Percentiles rank a stretch among this genome's conserved stretches.
Conservation (phyloP, 2,888 invertebrate species). For the Ditula angustiorana region DNA sequence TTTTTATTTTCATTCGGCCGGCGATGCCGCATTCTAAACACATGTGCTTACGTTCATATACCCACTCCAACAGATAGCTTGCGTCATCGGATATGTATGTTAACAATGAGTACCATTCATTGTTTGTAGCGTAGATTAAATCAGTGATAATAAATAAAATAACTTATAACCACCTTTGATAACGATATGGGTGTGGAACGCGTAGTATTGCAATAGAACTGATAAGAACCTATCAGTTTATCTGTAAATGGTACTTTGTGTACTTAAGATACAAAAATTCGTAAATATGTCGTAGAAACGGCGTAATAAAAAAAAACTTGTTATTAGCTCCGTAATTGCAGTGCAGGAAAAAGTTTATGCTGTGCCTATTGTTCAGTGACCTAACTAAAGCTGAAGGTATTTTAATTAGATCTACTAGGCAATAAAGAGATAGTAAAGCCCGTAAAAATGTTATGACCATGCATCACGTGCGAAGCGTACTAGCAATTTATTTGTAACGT, state of each 20-base stretch:
- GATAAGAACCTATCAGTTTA: slow-evolving; percentile 15
- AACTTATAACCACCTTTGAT: slow-evolving; percentile 20
- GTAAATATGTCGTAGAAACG: slow-evolving; percentile 7
- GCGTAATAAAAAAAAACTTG: neutral
- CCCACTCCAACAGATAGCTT: slow-evolving; percentile 8
- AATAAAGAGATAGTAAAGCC: slow-evolving; percentile 26
- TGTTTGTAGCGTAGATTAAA: slow-evolving; percentile 26
- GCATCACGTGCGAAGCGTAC: slow-evolving; percentile 33
- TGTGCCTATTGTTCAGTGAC: neutral
- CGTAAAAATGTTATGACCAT: slow-evolving; percentile 20
- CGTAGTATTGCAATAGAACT: slow-evolving; percentile 10
- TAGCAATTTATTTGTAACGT: slow-evolving; percentile 37
- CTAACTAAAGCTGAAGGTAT: slow-evolving; percentile 4
- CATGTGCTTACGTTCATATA: slow-evolving; percentile 48
- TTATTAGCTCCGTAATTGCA: neutral
- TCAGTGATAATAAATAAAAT: slow-evolving; percentile 30
- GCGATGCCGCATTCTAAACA: slow-evolving; percentile 48
- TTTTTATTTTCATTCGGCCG: slow-evolving; percentile 57
- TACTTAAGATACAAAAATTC: slow-evolving; percentile 8
- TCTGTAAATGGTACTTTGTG: slow-evolving; percentile 4
- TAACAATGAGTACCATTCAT: slow-evolving; percentile 25
- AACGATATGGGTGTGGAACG: neutral
- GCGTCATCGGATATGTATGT: slow-evolving; percentile 25
- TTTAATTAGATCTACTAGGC: slow-evolving; percentile 23
- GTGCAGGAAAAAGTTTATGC: neutral